These are phyloP conservation scores for Cactoblastis cactorum DNA, from an alignment of 2,888 invertebrate species.

Conservation along the genomic window DNA sequence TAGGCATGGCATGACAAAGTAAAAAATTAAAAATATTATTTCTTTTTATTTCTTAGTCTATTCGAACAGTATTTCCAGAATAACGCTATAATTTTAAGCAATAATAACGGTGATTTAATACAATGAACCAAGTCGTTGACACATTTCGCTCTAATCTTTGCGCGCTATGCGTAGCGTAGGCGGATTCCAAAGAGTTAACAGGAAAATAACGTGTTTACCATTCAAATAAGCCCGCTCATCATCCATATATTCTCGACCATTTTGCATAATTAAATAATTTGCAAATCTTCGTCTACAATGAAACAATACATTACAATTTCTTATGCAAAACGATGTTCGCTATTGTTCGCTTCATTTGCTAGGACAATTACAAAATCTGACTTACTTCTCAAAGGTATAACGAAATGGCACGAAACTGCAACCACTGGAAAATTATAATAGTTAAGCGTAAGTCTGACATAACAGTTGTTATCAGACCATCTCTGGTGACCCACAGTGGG, in stretches of 20 bases:
- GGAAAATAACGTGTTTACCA: background rate
- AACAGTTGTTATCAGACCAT: constrained; percentile 49
- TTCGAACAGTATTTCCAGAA: background rate
- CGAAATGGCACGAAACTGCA: constrained; percentile 46
- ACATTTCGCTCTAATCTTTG: background rate
- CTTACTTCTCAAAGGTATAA: constrained; percentile 40
- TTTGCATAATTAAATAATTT: background rate
- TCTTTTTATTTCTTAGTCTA: background rate
- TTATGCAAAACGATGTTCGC: constrained; percentile 3
- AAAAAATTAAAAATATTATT: background rate
- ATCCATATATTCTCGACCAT: background rate
- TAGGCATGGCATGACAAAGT: background rate
- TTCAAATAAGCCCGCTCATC: constrained; percentile 2
- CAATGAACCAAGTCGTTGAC: background rate
- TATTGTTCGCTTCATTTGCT: constrained; percentile 24
- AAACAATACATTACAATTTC: constrained; percentile 1
- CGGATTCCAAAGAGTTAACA: too few relatives aligned
- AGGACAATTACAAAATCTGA: constrained; percentile 28
- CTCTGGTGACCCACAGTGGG: constrained; percentile 41
- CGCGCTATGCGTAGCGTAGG: background rate
- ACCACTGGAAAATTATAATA: constrained; percentile 57
- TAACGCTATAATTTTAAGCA: background rate
- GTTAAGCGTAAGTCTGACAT: constrained; percentile 52
- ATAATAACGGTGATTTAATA: background rate
- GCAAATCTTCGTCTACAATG: background rate